Evolutionary conservation across 2,888 invertebrate genomes (phyloP), one percentile per base, ranked within the genome.

Genomic region (Eugnorisma glareosa): DNA sequence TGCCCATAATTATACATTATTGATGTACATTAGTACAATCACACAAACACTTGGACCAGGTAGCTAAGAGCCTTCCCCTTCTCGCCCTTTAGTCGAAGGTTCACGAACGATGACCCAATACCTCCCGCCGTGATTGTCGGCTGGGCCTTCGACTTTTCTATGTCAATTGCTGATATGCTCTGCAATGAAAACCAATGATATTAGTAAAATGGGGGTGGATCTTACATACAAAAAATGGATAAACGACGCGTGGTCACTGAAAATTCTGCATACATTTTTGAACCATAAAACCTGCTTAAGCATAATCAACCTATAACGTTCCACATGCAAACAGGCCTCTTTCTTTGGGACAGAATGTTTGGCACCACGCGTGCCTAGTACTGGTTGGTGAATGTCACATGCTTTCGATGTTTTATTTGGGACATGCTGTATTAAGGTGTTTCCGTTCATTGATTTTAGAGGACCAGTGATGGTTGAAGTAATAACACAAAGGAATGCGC

Each of bases 81-180:
- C 51, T 92, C 89, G 66, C 96, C 93, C 89, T 93, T 95, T 8
- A 96, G 75, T 66, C 88, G 91, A n/a, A 96, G 81, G 73, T 96
- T 96, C 24, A 90, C 93, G 79, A 93, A 96, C 0, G 93, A 90
- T n/a, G 88, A 90, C 0, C 94, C 94, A 0, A 95, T 90, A 1
- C 96, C 96, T 6, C 96, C 96, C 0, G 96, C 90, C 0, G 95
- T 95, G 21, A 96, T 79, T 0, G 86, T 90, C 8, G 88, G 94
- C 51, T 88, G 91, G 0, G 93, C 93, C 10, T 90, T 88, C 0
- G 94, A 88, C 61, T 91, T 89, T 18, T 91, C 92, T 40, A 92
- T 80, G 77, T 96, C 96, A 6, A 94, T 78, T 0, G 93, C 96
- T 75, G 92, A 88, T 69, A 96, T 92, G 31, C 94, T 95, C 96